phyloP scores from a whole-genome alignment of 2,113 vertebrate genomes.

The Myotis brandtii region DNA sequence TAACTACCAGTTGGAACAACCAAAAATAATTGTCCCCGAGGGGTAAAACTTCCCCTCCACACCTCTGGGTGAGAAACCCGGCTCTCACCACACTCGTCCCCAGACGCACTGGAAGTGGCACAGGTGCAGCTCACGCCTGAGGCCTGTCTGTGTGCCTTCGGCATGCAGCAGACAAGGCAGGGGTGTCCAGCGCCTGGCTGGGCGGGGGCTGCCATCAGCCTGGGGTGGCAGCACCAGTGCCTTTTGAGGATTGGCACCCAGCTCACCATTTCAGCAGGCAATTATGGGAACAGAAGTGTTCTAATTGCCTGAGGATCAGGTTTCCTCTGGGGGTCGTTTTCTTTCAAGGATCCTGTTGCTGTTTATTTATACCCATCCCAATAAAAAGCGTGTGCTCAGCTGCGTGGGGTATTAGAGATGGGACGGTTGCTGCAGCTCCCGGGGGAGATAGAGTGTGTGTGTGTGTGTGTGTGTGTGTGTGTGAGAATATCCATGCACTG shows the following conservation, averaged over 20 bases:
- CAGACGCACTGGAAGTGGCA: accelerated
- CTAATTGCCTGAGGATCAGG: slow-evolving; percentile 70
- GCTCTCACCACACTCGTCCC: no score
- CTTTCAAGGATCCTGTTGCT: slow-evolving; percentile 60
- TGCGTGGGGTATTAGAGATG: background rate
- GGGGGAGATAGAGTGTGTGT: background rate
- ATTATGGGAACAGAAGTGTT: slow-evolving; percentile 68
- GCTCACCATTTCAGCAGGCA: slow-evolving; percentile 16
- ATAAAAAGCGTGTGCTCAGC: slow-evolving; percentile 49
- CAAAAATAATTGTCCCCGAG: background rate
- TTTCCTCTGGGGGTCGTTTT: slow-evolving; percentile 76
- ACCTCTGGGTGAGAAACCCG: background rate
- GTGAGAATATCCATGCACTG: accelerated
- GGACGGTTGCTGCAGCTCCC: background rate
- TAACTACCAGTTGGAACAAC: background rate
- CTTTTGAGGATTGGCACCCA: slow-evolving; percentile 52
- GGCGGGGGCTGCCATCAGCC: background rate
- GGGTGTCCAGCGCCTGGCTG: accelerated
- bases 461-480: background rate
- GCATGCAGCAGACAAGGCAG: background rate
- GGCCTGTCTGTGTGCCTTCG: background rate
- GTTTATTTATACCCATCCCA: slow-evolving; percentile 72
- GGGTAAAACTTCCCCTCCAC: background rate
- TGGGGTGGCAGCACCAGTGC: background rate
- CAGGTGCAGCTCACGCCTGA: accelerated